phyloP scores from a whole-genome alignment of 2,888 invertebrate genomes.

The Oeneis ivallda region DNA sequence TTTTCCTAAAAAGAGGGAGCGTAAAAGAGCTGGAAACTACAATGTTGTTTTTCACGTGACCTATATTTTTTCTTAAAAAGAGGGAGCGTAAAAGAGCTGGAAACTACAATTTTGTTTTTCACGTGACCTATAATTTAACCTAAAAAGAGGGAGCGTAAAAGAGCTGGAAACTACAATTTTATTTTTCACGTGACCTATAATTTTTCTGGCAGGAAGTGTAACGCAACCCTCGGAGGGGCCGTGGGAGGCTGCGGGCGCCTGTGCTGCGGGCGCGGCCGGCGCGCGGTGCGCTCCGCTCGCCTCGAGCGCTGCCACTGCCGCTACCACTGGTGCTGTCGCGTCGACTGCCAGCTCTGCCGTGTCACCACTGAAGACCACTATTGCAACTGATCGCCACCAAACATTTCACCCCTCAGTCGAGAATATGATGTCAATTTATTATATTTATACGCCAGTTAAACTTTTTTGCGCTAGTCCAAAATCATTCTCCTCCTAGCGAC shows the following conservation, averaged over 20 bases:
- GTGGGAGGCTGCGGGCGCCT: constrained; percentile 89
- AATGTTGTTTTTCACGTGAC: too few species aligned
- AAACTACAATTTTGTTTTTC: too few species aligned
- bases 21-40: too few species aligned
- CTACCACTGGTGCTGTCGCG: constrained; percentile 93
- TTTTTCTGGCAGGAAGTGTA: constrained; percentile 84
- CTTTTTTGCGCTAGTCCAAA: too few species aligned
- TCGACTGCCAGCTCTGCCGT: constrained; percentile 91
- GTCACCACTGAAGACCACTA: constrained; percentile 86
- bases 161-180: too few species aligned
- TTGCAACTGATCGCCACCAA: constrained; percentile 81
- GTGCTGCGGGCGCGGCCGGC: constrained; percentile 92
- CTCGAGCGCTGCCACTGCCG: constrained; percentile 91
- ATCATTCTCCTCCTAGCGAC: too few species aligned
- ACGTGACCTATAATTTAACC: not conserved
- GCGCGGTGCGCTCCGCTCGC: constrained; percentile 84
- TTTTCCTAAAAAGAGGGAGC: too few species aligned
- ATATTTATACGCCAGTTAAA: too few species aligned
- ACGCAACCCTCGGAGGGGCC: constrained; percentile 82
- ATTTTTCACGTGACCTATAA: not conserved
- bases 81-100: too few species aligned
- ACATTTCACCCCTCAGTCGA: not conserved
- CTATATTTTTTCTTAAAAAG: too few species aligned
- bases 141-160: too few species aligned
- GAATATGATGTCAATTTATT: not conserved